Percentiles rank a stretch among this genome's conserved stretches.
phyloP scores from a whole-genome alignment of 2,888 invertebrate genomes.

The Epiblema foenella region DNA sequence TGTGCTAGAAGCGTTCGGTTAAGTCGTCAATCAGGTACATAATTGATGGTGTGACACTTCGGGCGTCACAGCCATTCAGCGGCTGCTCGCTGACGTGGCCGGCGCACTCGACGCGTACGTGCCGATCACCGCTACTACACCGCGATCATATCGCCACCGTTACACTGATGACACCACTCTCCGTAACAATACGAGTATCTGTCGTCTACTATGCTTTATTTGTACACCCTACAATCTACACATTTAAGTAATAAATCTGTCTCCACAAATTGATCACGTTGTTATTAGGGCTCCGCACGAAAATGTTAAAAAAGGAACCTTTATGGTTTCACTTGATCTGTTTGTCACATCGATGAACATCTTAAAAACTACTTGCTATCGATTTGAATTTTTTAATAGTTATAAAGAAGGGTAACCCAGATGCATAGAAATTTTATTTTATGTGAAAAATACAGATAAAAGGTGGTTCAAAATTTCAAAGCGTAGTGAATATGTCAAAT shows the following conservation, averaged over 20 bases:
- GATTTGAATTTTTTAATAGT: too few species aligned
- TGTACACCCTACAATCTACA: not conserved
- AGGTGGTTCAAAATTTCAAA: too few species aligned
- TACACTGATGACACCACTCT: constrained; percentile 48
- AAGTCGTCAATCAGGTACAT: constrained; percentile 73
- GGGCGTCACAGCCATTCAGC: constrained; percentile 62
- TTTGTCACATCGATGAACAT: too few species aligned
- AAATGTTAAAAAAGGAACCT: too few species aligned
- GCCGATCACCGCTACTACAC: constrained; percentile 77
- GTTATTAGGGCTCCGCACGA: too few species aligned
- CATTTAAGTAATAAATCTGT: not conserved
- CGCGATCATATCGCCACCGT: constrained; percentile 69
- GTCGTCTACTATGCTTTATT: not conserved
- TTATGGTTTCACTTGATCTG: too few species aligned
- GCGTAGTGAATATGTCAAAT: too few species aligned
- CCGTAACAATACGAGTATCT: constrained; percentile 11
- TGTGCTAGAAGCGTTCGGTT: constrained; percentile 56
- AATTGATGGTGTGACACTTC: constrained; percentile 72
- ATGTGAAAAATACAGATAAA: too few species aligned
- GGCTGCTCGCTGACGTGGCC: constrained; percentile 63
- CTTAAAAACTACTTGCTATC: too few species aligned
- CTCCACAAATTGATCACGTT: too few species aligned
- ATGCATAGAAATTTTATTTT: too few species aligned
- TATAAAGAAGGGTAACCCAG: too few species aligned
- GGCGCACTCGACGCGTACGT: constrained; percentile 74